Evolutionary conservation across 2,888 invertebrate genomes (phyloP).

Genomic region (Allolobophora icterica): DNA sequence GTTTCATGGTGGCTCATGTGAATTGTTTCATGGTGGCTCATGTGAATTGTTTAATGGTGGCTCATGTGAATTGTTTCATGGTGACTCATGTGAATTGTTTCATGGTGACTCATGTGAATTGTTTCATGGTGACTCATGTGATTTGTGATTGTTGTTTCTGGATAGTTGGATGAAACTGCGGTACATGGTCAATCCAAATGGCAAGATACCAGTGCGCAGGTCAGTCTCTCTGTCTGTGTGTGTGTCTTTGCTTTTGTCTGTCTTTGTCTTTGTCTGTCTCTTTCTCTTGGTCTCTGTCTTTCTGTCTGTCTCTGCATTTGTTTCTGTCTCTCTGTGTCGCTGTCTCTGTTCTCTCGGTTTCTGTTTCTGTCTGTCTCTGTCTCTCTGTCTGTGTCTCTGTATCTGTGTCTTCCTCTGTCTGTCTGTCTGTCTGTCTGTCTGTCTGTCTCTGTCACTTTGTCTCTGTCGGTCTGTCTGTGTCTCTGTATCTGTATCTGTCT

Average conservation of each 20-base stretch:
- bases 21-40: too few relatives aligned
- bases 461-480: too few relatives aligned
- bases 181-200: constrained; percentile 88
- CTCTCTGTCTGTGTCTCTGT: neutral
- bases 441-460: too few relatives aligned
- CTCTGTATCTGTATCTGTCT: too few relatives aligned
- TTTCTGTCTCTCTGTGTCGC: too few relatives aligned
- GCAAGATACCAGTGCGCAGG: constrained; percentile 93
- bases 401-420: neutral
- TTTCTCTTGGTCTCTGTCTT: neutral
- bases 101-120: too few relatives aligned
- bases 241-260: neutral
- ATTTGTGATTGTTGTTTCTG: neutral
- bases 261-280: neutral
- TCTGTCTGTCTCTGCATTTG: too few relatives aligned
- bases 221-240: constrained; percentile 41
- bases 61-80: too few relatives aligned
- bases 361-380: neutral
- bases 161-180: constrained; percentile 96
- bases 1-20: too few relatives aligned
- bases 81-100: too few relatives aligned
- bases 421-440: neutral
- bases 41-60: too few relatives aligned
- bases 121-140: too few relatives aligned
- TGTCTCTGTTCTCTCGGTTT: neutral